These are phyloP conservation scores for Tarsius wallacei DNA, from an alignment of 2,797 vertebrate genomes.

Conservation along the genomic window DNA sequence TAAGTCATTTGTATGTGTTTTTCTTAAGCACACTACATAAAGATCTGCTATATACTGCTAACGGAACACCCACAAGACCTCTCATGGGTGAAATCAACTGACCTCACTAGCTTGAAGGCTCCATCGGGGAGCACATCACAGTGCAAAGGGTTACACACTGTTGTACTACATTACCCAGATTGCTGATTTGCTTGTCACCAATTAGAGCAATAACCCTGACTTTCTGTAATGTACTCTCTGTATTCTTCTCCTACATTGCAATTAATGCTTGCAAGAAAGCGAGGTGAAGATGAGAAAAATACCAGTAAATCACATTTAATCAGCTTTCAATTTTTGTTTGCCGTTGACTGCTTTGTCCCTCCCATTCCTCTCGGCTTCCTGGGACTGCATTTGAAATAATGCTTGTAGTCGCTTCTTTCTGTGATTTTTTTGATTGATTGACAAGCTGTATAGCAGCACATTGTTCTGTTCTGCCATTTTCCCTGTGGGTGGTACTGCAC, in stretches of 20 bases:
- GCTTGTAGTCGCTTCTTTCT: conserved; percentile 61
- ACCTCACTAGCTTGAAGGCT: conserved; percentile 33
- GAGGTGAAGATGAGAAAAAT: conserved; percentile 64
- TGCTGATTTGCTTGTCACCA: conserved; percentile 76
- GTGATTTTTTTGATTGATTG: conserved; percentile 78
- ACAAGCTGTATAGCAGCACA: conserved; percentile 70
- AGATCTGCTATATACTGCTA: not conserved
- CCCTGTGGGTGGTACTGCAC: conserved; percentile 72
- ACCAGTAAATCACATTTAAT: conserved; percentile 79
- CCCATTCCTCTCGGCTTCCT: conserved; percentile 31
- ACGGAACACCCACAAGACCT: conserved; percentile 30
- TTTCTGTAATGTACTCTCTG: conserved; percentile 68
- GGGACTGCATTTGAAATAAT: conserved; percentile 75
- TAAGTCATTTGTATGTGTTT: conserved; percentile 29
- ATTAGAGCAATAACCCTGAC: conserved; percentile 70
- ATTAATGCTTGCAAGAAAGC: conserved; percentile 75
- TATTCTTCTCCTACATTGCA: conserved; percentile 63
- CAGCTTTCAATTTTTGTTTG: conserved; percentile 63
- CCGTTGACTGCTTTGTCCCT: conserved; percentile 61
- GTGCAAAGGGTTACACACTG: not conserved
- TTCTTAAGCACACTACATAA: conserved; percentile 56
- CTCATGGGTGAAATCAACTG: conserved; percentile 61
- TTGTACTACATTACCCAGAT: conserved; percentile 52
- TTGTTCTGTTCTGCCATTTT: conserved; percentile 79
- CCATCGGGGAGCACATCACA: conserved; percentile 30